These are phyloP conservation scores for Campaea margaritaria DNA, from an alignment of 2,888 invertebrate genomes.

Conservation along the genomic window DNA sequence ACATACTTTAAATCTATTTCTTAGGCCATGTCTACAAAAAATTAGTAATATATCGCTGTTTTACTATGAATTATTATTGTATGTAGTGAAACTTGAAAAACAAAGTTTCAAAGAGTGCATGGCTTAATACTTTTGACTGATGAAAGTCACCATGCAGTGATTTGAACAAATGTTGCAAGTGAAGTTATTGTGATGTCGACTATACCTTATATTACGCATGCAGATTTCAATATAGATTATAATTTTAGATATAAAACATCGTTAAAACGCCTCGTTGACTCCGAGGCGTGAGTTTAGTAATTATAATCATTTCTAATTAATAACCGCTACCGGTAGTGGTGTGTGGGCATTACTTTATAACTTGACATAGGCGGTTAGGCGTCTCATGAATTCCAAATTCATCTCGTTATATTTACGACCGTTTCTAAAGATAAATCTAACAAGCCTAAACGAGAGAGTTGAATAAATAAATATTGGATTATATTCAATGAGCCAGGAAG, in stretches of 20 bases:
- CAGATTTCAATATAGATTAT: conserved; percentile 67
- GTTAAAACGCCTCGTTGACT: conserved; percentile 50
- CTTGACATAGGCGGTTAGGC: conserved; percentile 14
- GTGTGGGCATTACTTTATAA: conserved; percentile 19
- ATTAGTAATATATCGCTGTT: too few relatives aligned
- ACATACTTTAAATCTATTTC: too few relatives aligned
- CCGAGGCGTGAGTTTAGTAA: conserved; percentile 19
- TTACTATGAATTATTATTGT: too few relatives aligned
- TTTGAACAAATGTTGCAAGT: background rate
- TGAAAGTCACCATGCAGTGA: background rate
- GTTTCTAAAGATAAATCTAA: conserved; percentile 30
- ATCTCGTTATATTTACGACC: conserved; percentile 29
- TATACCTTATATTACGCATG: conserved; percentile 59
- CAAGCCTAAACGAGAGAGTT: conserved; percentile 19
- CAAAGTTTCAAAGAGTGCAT: background rate
- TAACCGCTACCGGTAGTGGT: conserved; percentile 19
- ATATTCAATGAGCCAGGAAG: conserved; percentile 34
- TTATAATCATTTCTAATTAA: conserved; percentile 27
- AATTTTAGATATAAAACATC: conserved; percentile 62
- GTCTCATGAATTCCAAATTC: conserved; percentile 31
- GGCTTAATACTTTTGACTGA: background rate
- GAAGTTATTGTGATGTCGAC: conserved; percentile 36
- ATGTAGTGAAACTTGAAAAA: too few relatives aligned
- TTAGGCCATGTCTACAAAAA: too few relatives aligned
- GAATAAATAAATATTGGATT: conserved; percentile 34